Evolutionary conservation across 1,140 invertebrate species (phyloP).

Genomic region (Panulirus ornatus): DNA sequence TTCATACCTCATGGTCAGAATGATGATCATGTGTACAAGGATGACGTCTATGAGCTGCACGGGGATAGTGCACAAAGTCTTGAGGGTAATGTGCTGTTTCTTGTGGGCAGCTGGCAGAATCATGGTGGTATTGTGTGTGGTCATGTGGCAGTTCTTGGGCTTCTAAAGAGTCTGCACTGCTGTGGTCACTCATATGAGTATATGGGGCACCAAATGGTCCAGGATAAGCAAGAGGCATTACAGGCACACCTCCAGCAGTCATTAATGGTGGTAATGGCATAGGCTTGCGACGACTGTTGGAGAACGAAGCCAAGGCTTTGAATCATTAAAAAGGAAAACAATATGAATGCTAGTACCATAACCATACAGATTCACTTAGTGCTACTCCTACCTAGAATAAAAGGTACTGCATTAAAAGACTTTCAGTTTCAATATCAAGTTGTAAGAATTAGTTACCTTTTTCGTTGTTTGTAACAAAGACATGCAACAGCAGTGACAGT

Average conservation of each 20-base stretch:
- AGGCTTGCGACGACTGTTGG: conserved; percentile 66
- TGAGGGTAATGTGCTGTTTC: conserved; percentile 45
- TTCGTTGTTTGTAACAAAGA: conserved; percentile 72
- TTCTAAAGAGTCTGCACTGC: conserved; percentile 69
- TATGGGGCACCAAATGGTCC: conserved; percentile 67
- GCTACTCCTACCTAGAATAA: neutral
- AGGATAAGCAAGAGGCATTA: conserved; percentile 69
- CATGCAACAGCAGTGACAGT: conserved; percentile 69
- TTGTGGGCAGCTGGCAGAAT: conserved; percentile 33
- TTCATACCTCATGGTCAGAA: conserved; percentile 58
- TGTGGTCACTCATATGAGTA: conserved; percentile 74
- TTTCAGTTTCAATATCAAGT: no score
- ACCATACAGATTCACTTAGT: neutral
- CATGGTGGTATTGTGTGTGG: conserved; percentile 36
- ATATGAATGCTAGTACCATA: neutral
- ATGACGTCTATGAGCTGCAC: neutral
- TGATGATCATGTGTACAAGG: conserved; percentile 23
- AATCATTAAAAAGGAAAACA: neutral
- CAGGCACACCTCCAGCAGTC: conserved; percentile 52
- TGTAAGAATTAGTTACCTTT: conserved; percentile 73
- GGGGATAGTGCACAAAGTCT: conserved; percentile 18
- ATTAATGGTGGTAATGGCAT: conserved; percentile 64
- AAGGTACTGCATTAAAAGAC: neutral
- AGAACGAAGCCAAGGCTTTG: neutral
- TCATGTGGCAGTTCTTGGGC: conserved; percentile 45